Evolutionary conservation across 2,797 vertebrate genomes (phyloP).

Genomic region (Heliangelus exortis): DNA sequence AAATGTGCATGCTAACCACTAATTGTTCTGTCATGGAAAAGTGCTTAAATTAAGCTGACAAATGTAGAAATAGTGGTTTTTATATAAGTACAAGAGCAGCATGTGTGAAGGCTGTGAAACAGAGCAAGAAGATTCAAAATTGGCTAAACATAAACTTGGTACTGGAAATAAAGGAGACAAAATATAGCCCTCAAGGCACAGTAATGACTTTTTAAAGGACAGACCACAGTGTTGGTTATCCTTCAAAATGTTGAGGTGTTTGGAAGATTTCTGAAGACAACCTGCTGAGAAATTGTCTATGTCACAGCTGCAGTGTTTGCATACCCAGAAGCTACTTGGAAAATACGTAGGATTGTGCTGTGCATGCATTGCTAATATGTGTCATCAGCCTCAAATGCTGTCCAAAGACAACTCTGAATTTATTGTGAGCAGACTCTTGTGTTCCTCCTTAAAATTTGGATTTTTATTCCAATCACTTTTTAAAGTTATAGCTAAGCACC

Average conservation of each 20-base stretch:
- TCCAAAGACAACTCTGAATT: background rate
- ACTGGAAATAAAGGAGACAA: background rate
- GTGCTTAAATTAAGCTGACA: background rate
- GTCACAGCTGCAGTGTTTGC: background rate
- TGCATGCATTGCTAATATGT: background rate
- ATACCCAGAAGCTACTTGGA: background rate
- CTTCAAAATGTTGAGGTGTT: background rate
- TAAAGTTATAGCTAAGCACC: background rate
- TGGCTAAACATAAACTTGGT: background rate
- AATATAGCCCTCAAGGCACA: background rate
- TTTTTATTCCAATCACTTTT: background rate
- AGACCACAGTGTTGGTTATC: background rate
- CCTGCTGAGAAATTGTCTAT: background rate
- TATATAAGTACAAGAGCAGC: background rate
- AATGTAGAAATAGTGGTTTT: background rate
- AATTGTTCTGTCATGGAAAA: slow-evolving; percentile 10
- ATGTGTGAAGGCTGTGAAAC: background rate
- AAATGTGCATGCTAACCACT: background rate
- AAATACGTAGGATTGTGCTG: background rate
- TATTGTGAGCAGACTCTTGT: background rate
- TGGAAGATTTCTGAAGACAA: background rate
- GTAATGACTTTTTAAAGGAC: background rate
- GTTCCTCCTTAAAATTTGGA: background rate
- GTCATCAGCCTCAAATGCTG: background rate
- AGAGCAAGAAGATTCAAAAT: background rate